Evolutionary conservation across 2,888 invertebrate species (phyloP).

Genomic region (Andrena flavipes): DNA sequence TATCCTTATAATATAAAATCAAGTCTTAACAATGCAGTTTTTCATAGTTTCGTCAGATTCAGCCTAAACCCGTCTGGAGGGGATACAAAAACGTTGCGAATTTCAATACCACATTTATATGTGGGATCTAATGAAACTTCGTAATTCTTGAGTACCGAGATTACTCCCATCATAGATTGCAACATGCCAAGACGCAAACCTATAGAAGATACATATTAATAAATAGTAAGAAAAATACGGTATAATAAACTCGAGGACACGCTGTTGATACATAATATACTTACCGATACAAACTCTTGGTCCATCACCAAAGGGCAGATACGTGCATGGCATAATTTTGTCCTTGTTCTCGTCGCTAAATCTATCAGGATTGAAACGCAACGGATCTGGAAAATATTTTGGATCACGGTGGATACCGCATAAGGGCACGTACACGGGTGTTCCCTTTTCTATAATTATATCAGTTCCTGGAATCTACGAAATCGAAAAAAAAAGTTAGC

Average conservation of each 20-base stretch:
- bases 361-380: slow-evolving; percentile 77
- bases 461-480: slow-evolving; percentile 75
- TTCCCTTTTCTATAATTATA: slow-evolving; percentile 75
- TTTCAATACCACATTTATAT: slow-evolving; percentile 55
- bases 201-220: slow-evolving; percentile 40
- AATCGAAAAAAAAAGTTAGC: background rate
- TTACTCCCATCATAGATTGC: slow-evolving; percentile 72
- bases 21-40: background rate
- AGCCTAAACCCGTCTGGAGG: slow-evolving; percentile 26
- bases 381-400: slow-evolving; percentile 69
- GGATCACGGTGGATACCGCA: slow-evolving; percentile 75
- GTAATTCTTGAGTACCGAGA: slow-evolving; percentile 73
- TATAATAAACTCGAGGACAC: background rate
- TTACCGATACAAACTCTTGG: slow-evolving; percentile 77
- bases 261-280: background rate
- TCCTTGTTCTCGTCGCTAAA: slow-evolving; percentile 76
- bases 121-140: slow-evolving; percentile 71
- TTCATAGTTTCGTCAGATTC: slow-evolving; percentile 52
- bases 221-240: background rate
- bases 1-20: background rate
- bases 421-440: slow-evolving; percentile 71
- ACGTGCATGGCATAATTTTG: slow-evolving; percentile 71
- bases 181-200: slow-evolving; percentile 73
- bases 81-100: slow-evolving; percentile 63
- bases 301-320: slow-evolving; percentile 79